Percentiles rank a stretch among this genome's conserved stretches.
phyloP scores from a whole-genome alignment of 2,113 vertebrate species.

The Psittacus erithacus region DNA sequence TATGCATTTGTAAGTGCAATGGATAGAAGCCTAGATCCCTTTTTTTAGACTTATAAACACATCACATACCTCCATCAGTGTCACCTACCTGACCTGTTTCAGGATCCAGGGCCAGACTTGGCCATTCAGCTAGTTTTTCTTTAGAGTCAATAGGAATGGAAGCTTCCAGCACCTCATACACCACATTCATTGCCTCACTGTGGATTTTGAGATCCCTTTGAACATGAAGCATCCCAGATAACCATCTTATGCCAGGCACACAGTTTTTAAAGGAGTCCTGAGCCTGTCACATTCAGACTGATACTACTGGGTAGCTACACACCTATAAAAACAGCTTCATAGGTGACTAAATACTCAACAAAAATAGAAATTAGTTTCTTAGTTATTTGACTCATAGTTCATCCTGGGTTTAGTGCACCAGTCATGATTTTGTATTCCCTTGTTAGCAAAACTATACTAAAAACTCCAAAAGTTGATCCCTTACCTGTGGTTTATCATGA shows the following conservation, averaged over 20 bases:
- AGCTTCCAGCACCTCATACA: neutral
- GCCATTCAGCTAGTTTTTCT: neutral
- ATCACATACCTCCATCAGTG: rapidly evolving
- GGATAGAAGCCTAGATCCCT: rapidly evolving
- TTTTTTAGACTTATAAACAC: neutral
- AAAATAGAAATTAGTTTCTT: neutral
- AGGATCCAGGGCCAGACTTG: neutral
- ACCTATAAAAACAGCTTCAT: neutral
- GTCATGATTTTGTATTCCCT: neutral
- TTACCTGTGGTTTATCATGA: neutral
- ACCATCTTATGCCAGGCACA: neutral
- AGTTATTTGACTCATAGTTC: neutral
- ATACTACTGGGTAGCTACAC: neutral
- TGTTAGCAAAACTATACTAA: neutral
- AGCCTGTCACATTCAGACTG: neutral
- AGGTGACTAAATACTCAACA: neutral
- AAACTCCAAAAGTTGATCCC: neutral
- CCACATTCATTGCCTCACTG: rapidly evolving
- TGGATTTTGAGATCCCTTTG: neutral
- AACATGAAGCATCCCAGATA: neutral
- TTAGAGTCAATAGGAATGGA: neutral
- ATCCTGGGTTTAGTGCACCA: neutral
- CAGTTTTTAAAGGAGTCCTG: neutral
- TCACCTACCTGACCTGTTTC: neutral
- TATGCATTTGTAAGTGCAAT: neutral